Base-by-base conservation (phyloP, 2,113 vertebrate genomes). In the Hypomesus transpacificus region DNA sequence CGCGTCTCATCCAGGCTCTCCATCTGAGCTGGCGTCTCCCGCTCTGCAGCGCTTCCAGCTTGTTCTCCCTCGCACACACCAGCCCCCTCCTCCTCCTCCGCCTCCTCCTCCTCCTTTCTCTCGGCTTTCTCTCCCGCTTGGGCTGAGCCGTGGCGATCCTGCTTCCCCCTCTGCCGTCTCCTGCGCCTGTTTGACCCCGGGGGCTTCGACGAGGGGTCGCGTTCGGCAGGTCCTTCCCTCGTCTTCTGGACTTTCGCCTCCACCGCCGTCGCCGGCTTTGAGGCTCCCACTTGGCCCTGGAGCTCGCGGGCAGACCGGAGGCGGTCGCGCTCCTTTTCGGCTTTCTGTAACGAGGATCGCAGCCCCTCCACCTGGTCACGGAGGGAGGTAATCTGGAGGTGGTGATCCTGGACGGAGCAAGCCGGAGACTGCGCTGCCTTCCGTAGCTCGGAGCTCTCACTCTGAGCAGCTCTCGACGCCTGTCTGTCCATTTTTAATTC, bases 101-200 rank as follows among this genome's bases (percentile, higher is more conserved):
- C 81, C 58, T 80, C 82, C 83, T 87, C 83, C 46, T 71, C 71
- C 80, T 83, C 77, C 61, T 74, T 82, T 53, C 68, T 81, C 75
- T 87, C 82, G 51, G 80, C 85, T 53, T 66, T 81, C 75, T 88
- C 82, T 52, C 82, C 85, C 68, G 81, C 79, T 84, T 80, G 74
- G 54, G 64, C 7, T 72, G 53, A 64, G 75, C 22, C 14, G 67
- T 75, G 73, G 73, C 75, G 84, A 84, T 91, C 84, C 84, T 86
- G 89, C 59, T 84, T 90, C 75, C 86, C 3, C 92, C 92, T 93
- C 76, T 95, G 92, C 76, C 85, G 93, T 84, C 83, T 94, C 90
- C 81, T 93, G 89, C 84, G 90, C 85, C 83, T 92, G 91, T 22
- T 89, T 76, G 87, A 75, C 81, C 79, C 39, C 1, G 78, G 64